phyloP scores from a whole-genome alignment of 1,140 invertebrate species.

The Heliconius hermathena region DNA sequence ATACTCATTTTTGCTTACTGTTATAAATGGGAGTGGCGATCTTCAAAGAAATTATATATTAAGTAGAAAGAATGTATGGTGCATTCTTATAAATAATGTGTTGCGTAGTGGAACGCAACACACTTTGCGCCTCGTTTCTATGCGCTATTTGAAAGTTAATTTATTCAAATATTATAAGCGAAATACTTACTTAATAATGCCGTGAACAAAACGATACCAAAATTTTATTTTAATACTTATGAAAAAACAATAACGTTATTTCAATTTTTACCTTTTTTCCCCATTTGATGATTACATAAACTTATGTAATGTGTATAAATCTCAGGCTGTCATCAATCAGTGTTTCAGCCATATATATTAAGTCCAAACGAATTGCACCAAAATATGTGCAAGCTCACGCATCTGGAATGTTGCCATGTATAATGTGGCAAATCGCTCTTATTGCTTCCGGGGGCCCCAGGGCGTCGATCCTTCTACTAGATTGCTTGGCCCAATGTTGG shows the following conservation, averaged over 20 bases:
- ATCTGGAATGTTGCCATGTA: constrained; percentile 57
- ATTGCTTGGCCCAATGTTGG: constrained; percentile 46
- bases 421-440: constrained; percentile 54
- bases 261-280: no score
- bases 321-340: constrained; percentile 30
- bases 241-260: no score
- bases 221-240: no score
- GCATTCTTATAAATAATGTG: neutral
- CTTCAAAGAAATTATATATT: neutral
- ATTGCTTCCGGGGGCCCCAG: constrained; percentile 53
- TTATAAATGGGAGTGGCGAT: neutral
- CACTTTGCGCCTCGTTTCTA: no score
- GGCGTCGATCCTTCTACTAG: constrained; percentile 29
- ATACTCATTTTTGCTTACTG: neutral
- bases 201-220: no score
- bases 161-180: no score
- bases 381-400: constrained; percentile 40
- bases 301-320: constrained; percentile 15
- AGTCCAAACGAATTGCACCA: constrained; percentile 30
- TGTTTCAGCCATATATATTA: constrained; percentile 20
- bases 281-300: neutral
- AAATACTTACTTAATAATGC: no score
- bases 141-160: no score
- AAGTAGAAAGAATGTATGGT: no score
- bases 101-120: no score